phyloP scores from a whole-genome alignment of 2,113 vertebrate species.

The Galemys pyrenaicus region DNA sequence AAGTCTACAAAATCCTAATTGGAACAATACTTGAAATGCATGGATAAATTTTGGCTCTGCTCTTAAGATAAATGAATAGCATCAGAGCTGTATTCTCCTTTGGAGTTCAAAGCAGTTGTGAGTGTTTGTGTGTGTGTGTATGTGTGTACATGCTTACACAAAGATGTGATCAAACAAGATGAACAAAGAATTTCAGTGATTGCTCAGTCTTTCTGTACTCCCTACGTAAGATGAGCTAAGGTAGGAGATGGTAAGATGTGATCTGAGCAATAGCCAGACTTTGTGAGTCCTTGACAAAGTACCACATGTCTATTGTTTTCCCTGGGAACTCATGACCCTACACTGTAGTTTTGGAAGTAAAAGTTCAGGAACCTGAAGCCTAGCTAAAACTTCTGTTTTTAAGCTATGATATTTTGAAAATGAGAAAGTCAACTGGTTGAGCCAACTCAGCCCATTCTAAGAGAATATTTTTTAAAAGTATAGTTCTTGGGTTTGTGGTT shows the following conservation, averaged over 20 bases:
- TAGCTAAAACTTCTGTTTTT: neutral
- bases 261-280: neutral
- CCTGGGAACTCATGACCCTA: neutral
- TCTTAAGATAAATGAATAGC: conserved; percentile 77
- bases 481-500: neutral
- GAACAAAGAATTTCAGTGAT: conserved; percentile 75
- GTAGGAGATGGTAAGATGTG: neutral
- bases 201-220: conserved; percentile 45
- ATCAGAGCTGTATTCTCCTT: conserved; percentile 46
- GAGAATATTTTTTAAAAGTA: neutral
- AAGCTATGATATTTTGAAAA: neutral
- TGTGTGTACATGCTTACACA: conserved; percentile 43
- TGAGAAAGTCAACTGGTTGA: neutral
- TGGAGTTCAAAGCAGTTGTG: neutral
- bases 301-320: neutral
- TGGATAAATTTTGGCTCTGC: conserved; percentile 64
- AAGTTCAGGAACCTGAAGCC: neutral
- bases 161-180: conserved; percentile 1
- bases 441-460: neutral
- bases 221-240: neutral
- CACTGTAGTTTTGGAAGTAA: neutral
- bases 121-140: conserved; percentile 65
- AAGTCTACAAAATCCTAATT: conserved; percentile 71
- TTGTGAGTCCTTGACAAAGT: neutral
- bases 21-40: conserved; percentile 56